Conservation (phyloP, 2,113 vertebrate species). For the Cyanocitta stelleri region DNA sequence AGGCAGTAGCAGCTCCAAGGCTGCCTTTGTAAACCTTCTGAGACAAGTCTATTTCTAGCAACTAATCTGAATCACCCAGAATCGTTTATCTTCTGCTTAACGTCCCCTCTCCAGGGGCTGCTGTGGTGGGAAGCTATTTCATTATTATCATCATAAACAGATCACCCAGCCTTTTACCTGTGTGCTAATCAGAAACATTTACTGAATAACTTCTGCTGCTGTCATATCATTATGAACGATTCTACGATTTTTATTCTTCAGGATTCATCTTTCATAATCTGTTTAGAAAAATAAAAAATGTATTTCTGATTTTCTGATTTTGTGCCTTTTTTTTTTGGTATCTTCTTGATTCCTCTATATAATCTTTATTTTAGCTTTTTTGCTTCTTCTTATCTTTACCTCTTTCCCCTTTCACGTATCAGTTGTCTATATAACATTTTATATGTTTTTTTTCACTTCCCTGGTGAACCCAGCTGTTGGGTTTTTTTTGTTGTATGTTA, state of each 20-base stretch:
- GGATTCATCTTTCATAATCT: not conserved
- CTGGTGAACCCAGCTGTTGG: not conserved
- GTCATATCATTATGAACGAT: not conserved
- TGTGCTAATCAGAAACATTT: not conserved
- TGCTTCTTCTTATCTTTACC: not conserved
- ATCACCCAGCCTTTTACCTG: not conserved
- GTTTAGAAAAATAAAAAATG: not conserved
- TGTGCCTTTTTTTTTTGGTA: not conserved
- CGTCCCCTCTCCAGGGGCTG: not conserved
- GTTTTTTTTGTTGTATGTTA: not conserved
- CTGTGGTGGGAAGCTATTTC: not conserved
- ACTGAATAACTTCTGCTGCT: not conserved
- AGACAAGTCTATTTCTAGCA: not conserved
- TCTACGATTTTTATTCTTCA: not conserved
- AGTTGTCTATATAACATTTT: not conserved
- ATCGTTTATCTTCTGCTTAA: not conserved
- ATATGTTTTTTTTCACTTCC: constrained; percentile 1
- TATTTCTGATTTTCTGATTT: not conserved
- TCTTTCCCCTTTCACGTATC: not conserved
- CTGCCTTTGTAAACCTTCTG: not conserved
- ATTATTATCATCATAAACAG: not conserved
- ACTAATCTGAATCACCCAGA: not conserved
- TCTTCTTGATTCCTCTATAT: not conserved
- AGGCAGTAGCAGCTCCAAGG: not conserved
- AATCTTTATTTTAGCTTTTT: not conserved